Percentiles rank a stretch among this genome's conserved stretches.
Evolutionary conservation across 1,140 invertebrate species (phyloP).

Genomic region (Tetramorium simillimum): DNA sequence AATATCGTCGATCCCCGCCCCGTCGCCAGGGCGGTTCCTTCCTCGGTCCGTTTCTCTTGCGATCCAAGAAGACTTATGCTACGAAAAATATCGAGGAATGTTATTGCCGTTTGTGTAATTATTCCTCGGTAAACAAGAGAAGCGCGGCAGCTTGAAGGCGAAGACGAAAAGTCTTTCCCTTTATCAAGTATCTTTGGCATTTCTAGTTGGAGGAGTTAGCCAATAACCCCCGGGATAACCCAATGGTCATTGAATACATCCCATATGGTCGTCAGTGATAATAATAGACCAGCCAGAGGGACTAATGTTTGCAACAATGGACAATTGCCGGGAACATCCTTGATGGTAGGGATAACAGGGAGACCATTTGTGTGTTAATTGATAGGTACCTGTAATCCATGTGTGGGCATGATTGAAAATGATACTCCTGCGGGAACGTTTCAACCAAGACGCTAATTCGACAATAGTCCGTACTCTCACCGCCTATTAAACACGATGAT

Average conservation of each 20-base stretch:
- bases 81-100: neutral
- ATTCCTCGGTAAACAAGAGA: neutral
- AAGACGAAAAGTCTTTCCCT: neutral
- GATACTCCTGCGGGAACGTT: neutral
- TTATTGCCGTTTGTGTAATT: neutral
- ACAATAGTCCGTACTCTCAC: neutral
- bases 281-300: conserved; percentile 9
- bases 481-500: neutral
- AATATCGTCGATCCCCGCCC: neutral
- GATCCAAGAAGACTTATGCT: neutral
- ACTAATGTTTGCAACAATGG: conserved; percentile 36
- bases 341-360: neutral
- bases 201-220: neutral
- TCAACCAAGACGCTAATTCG: conserved; percentile 19
- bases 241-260: neutral
- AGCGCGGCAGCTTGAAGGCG: neutral
- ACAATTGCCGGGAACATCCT: conserved; percentile 17
- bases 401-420: conserved; percentile 36
- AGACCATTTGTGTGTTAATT: conserved; percentile 40
- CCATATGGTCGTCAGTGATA: conserved; percentile 12
- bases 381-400: conserved; percentile 10
- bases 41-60: neutral
- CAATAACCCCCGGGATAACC: neutral
- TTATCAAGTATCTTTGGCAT: neutral
- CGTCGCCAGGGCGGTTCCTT: neutral